Percentiles rank a stretch among this genome's conserved stretches.
phyloP scores from a whole-genome alignment of 2,113 vertebrate genomes.

The Alligator mississippiensis region DNA sequence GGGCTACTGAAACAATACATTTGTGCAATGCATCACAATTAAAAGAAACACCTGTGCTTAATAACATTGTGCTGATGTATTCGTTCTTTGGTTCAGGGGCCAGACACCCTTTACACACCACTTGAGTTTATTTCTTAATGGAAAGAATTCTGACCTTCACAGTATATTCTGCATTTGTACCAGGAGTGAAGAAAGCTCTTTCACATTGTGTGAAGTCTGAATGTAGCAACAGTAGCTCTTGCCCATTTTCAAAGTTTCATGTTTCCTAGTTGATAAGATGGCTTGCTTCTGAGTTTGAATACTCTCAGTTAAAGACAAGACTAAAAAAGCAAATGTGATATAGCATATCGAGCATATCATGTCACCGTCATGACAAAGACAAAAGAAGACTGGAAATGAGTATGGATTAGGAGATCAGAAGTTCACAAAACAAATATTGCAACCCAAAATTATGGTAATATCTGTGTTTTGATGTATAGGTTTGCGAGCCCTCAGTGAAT shows the following conservation, averaged over 20 bases:
- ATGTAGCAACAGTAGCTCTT: background rate
- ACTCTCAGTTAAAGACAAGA: background rate
- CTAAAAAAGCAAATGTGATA: conserved; percentile 23
- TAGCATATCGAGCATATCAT: background rate
- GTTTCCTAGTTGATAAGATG: background rate
- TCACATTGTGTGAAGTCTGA: background rate
- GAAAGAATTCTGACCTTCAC: background rate
- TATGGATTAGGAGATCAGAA: background rate
- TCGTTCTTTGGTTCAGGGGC: background rate
- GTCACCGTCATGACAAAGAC: background rate
- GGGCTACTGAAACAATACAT: background rate
- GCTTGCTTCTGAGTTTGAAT: conserved; percentile 9
- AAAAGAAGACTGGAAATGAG: background rate
- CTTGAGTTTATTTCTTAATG: background rate
- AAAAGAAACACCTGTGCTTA: conserved; percentile 38
- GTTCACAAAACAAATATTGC: background rate
- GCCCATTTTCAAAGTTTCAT: rapidly evolving
- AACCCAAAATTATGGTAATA: background rate
- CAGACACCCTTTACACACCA: background rate
- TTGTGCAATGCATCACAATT: conserved; percentile 17
- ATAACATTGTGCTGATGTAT: background rate
- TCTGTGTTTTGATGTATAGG: background rate
- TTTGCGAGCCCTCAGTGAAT: background rate
- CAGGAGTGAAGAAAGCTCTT: background rate
- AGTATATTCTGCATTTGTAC: background rate